phyloP scores from a whole-genome alignment of 2,113 vertebrate species.

The Patagioenas fasciata region DNA sequence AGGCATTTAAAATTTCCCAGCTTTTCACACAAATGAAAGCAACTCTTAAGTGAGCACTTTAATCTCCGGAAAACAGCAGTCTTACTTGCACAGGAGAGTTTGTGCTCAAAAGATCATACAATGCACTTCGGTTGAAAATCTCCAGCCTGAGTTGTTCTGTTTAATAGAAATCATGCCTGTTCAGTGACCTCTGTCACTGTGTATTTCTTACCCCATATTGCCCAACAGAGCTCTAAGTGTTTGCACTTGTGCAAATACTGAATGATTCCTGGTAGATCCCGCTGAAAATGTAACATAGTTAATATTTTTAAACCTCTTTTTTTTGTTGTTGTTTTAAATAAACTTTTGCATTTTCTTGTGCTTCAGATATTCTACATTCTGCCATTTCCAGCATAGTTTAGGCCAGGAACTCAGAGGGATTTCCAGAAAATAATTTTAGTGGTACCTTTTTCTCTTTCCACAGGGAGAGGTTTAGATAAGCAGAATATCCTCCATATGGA shows the following conservation, averaged over 20 bases:
- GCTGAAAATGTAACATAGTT: neutral
- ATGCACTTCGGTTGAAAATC: neutral
- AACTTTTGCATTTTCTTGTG: neutral
- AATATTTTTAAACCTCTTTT: neutral
- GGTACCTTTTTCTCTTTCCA: neutral
- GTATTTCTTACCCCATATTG: neutral
- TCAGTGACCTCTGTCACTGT: constrained; percentile 30
- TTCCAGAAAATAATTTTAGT: neutral
- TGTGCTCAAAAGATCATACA: neutral
- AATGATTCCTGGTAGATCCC: neutral
- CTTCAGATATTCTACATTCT: neutral
- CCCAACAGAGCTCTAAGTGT: neutral
- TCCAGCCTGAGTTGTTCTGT: neutral
- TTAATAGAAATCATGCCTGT: constrained; percentile 3
- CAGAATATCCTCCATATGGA: neutral
- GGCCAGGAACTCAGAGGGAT: neutral
- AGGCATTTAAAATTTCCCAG: neutral
- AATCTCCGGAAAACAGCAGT: neutral
- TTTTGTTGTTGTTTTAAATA: neutral
- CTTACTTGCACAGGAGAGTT: neutral
- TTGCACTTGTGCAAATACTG: constrained; percentile 45
- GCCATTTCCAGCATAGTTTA: neutral
- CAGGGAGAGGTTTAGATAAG: neutral
- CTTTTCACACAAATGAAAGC: neutral
- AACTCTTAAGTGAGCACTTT: neutral